Base-by-base conservation (phyloP, 2,888 invertebrate species). In the Drosophila borealis region DNA sequence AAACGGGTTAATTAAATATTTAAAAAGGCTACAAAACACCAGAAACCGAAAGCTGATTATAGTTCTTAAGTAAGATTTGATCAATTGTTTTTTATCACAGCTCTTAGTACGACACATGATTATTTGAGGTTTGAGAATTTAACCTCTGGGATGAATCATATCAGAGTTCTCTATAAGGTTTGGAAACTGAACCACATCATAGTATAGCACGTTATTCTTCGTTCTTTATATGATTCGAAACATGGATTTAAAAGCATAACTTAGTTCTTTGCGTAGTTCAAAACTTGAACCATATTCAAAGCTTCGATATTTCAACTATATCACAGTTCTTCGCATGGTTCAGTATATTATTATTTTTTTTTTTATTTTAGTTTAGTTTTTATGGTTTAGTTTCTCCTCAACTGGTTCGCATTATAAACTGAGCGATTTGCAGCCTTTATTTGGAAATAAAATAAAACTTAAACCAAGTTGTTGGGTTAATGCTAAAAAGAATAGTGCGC, bases 11-110 rank as follows among this genome's bases (percentile, higher is more conserved):
- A 14, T 33, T 36, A 37, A 19, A 13, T 6, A 39, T 21, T 21
- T 6, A 21, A 5, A 11, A 33, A 33, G 36, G 19, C 51, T 37
- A 66, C 36, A 44, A 65, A 65, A 4, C 17, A 63, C 46, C 9
- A n/a, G 2, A 8, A 29, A 29, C 8, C 29, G 6, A 29, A 29
- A 29, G 29, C 29, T 29, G 29, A 29, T 29, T 29, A 29, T 6
- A 2, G 29, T 29, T 6, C 25, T 6, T 5, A 25, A 25, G 25
- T 2, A 29, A 29, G 29, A 29, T 29, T 29, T 29, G 8, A 29
- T 8, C 29, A 29, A 29, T 8, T 2, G 6, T 6, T 25, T 25
- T 6, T 6, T 25, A 25, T 25, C 25, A 5, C 25, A 8, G 21
- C 5, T 21, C 21, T 21, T 21, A 21, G 21, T 21, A 4, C 4